phyloP scores from a whole-genome alignment of 2,888 invertebrate genomes.

The Euplagia quadripunctaria region DNA sequence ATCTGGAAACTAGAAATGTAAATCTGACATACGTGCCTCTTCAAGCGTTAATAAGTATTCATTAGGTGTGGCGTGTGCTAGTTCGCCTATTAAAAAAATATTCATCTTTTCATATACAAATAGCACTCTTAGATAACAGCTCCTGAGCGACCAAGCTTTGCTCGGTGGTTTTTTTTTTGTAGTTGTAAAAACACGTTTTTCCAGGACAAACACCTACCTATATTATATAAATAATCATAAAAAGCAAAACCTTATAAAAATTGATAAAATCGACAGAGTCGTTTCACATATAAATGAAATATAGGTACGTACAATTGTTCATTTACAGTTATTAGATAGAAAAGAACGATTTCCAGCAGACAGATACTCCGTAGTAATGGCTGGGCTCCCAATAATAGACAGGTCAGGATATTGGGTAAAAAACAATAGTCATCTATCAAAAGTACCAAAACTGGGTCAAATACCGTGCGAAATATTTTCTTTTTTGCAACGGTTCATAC shows the following conservation, averaged over 20 bases:
- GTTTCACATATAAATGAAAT: too few relatives aligned
- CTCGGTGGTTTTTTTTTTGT: not conserved
- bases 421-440: slow-evolving; percentile 70
- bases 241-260: too few relatives aligned
- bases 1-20: too few relatives aligned
- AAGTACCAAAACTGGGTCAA: slow-evolving; percentile 70
- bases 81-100: not conserved
- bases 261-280: too few relatives aligned
- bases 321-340: not conserved
- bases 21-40: not conserved
- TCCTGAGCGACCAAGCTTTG: too few relatives aligned
- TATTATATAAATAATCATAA: too few relatives aligned
- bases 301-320: too few relatives aligned
- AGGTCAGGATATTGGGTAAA: slow-evolving; percentile 38
- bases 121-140: too few relatives aligned
- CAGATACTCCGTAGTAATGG: slow-evolving; percentile 10
- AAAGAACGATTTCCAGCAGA: not conserved
- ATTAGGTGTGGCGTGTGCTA: not conserved
- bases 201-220: too few relatives aligned
- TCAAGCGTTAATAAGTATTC: not conserved
- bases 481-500: slow-evolving; percentile 72
- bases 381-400: slow-evolving; percentile 21
- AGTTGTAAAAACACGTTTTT: too few relatives aligned
- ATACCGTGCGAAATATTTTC: slow-evolving; percentile 38
- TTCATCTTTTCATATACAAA: too few relatives aligned